Conservation (phyloP, 2,797 vertebrate genomes). For the Poecilia gillii region DNA sequence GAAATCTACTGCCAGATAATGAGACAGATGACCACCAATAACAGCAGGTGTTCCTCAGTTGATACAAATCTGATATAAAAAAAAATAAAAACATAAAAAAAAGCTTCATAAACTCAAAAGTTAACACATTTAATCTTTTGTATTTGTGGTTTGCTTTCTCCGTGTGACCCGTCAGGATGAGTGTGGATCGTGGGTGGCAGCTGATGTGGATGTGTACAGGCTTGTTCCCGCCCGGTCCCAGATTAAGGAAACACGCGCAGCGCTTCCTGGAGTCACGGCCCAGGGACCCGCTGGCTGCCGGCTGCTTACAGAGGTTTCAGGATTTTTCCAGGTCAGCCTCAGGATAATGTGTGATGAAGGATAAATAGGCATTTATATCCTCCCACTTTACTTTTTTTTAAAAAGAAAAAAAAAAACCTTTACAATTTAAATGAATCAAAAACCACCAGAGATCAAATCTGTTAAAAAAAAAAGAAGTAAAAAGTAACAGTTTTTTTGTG, state of each 20-base stretch:
- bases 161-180: conserved; percentile 79
- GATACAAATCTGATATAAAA: not conserved
- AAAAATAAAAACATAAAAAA: not conserved
- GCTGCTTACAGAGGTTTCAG: conserved; percentile 85
- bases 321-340: conserved; percentile 84
- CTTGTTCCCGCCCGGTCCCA: conserved; percentile 87
- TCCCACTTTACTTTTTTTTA: not conserved
- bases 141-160: not conserved
- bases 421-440: not conserved
- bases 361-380: not conserved
- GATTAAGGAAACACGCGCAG: conserved; percentile 81
- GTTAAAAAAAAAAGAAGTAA: not conserved
- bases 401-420: not conserved
- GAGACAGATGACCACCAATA: conserved; percentile 92
- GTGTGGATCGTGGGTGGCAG: conserved; percentile 91
- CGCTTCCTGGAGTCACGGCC: conserved; percentile 89
- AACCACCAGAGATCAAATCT: not conserved
- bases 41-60: conserved; percentile 80
- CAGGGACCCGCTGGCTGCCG: conserved; percentile 80
- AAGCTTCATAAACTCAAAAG: not conserved
- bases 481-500: not conserved
- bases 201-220: conserved; percentile 93
- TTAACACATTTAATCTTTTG: not conserved
- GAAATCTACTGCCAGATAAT: conserved; percentile 98
- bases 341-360: not conserved